Percentiles rank a stretch among this genome's conserved stretches.
phyloP scores from a whole-genome alignment of 2,888 invertebrate genomes.

The Dinocampus coccinellae region DNA sequence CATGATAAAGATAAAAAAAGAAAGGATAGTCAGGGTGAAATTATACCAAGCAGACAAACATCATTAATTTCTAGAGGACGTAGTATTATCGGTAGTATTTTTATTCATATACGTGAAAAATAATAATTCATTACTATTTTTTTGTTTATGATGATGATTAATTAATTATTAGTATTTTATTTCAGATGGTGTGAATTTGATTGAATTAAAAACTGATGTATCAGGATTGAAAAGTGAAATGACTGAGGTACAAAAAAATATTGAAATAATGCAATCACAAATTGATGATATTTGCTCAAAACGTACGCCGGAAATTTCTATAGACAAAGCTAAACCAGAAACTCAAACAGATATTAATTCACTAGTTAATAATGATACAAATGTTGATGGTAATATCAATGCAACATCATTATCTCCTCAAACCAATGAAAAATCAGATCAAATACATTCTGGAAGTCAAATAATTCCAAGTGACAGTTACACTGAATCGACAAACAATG shows the following conservation, averaged over 20 bases:
- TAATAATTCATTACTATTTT: background rate
- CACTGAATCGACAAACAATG: background rate
- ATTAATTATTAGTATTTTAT: background rate
- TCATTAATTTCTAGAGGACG: background rate
- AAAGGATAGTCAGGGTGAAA: background rate
- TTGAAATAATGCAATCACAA: constrained; percentile 41
- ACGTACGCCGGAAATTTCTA: background rate
- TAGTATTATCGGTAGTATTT: background rate
- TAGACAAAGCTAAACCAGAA: background rate
- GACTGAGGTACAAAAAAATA: constrained; percentile 23
- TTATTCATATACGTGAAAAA: background rate
- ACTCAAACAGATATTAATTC: too few species aligned
- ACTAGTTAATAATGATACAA: too few species aligned
- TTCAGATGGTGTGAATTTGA: constrained; percentile 39
- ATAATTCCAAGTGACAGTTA: background rate
- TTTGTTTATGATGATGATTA: background rate
- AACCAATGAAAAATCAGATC: background rate
- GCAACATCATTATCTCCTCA: background rate
- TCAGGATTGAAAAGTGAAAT: constrained; percentile 45
- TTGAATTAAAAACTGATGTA: constrained; percentile 45
- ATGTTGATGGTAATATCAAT: background rate
- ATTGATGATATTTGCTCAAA: constrained; percentile 13
- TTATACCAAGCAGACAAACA: background rate
- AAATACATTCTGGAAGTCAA: background rate
- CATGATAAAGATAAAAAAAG: background rate